These are phyloP conservation scores for Forbesichthys agassizii DNA, from an alignment of 2,113 vertebrate genomes.

Conservation along the genomic window DNA sequence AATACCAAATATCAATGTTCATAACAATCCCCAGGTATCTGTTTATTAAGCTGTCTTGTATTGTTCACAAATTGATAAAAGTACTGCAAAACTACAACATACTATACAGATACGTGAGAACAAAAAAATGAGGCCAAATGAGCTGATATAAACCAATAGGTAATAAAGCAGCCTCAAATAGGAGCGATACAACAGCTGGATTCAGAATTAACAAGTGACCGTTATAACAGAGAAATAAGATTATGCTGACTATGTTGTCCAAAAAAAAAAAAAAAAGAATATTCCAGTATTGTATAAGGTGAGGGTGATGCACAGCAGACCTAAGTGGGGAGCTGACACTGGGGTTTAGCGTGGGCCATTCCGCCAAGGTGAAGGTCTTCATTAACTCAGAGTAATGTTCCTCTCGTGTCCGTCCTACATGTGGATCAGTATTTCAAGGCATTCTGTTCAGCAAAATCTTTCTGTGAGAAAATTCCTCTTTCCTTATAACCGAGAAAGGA, in stretches of 20 bases:
- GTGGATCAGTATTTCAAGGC: slow-evolving; percentile 33
- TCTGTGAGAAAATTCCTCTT: slow-evolving; percentile 56
- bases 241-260: slow-evolving; percentile 8
- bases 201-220: not conserved
- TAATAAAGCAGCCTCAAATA: slow-evolving; percentile 26
- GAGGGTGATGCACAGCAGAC: slow-evolving; percentile 12
- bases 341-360: slow-evolving; percentile 11
- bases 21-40: not conserved
- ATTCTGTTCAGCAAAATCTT: slow-evolving; percentile 38
- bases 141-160: slow-evolving; percentile 10
- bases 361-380: slow-evolving; percentile 10
- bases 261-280: slow-evolving; percentile 18
- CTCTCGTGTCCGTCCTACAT: slow-evolving; percentile 24
- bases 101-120: slow-evolving; percentile 19
- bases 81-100: not conserved
- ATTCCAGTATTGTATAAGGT: slow-evolving; percentile 13
- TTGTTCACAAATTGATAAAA: slow-evolving; percentile 6
- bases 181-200: not conserved
- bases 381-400: slow-evolving; percentile 4
- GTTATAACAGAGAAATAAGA: not conserved
- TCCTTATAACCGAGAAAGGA: slow-evolving; percentile 33
- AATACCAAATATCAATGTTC: not conserved
- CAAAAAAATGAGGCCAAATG: slow-evolving; percentile 27
- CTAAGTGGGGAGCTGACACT: not conserved
- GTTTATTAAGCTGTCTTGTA: slow-evolving; percentile 7